A percentile compares a stretch with the other conserved stretches of the same genome.
Evolutionary conservation across 2,888 invertebrate genomes (phyloP).

Genomic region (Fissipunctia ypsillon): DNA sequence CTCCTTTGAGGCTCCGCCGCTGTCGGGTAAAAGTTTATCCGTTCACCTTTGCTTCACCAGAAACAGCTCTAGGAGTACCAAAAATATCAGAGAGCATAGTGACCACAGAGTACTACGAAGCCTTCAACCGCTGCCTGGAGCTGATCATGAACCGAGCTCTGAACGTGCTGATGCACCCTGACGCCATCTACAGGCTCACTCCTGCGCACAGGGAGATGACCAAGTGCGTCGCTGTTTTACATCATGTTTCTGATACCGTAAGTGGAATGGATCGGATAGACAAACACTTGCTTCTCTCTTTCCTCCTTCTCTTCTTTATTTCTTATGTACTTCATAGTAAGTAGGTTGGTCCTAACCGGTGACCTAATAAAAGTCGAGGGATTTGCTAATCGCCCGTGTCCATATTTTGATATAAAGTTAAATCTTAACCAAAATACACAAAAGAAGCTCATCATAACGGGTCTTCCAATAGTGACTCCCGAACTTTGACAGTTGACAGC

Average conservation of each 20-base stretch:
- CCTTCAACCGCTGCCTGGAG: conserved; percentile 75
- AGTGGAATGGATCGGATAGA: conserved; percentile 42
- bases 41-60: conserved; percentile 66
- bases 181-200: conserved; percentile 76
- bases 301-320: neutral
- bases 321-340: neutral
- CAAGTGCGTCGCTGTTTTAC: conserved; percentile 72
- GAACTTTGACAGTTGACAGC: no score
- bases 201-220: conserved; percentile 70
- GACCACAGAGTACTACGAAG: conserved; percentile 76
- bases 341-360: neutral
- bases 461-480: no score
- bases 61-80: conserved; percentile 79
- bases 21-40: neutral
- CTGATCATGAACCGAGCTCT: conserved; percentile 74
- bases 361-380: neutral
- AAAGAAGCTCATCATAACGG: no score
- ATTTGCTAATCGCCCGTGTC: neutral
- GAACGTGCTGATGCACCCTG: conserved; percentile 76
- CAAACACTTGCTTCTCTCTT: neutral
- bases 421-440: no score
- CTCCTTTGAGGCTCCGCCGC: neutral
- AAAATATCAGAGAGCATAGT: conserved; percentile 74
- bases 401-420: neutral
- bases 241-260: conserved; percentile 78